A percentile compares a stretch with the other conserved stretches of the same genome.
Evolutionary conservation across 1,140 invertebrate species (phyloP).

Genomic region (Apis laboriosa): DNA sequence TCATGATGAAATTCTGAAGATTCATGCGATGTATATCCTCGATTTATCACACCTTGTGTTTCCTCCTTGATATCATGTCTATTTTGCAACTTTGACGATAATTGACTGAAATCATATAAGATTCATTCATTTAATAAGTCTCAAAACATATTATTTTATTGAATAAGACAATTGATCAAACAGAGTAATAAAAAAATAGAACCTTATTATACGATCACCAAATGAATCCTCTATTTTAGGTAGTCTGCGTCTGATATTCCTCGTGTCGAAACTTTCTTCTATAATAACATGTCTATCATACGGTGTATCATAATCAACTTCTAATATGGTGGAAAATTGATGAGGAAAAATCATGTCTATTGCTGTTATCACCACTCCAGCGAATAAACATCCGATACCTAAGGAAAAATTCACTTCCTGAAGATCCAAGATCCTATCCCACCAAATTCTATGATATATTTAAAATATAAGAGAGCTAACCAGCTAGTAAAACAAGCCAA

Average conservation of each 20-base stretch:
- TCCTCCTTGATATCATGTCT: conserved; percentile 65
- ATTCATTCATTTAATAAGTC: background rate
- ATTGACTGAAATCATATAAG: conserved; percentile 67
- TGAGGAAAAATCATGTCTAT: conserved; percentile 94
- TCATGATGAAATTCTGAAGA: conserved; percentile 65
- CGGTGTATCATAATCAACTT: conserved; percentile 96
- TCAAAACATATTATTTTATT: background rate
- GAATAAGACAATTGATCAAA: background rate
- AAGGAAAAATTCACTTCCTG: conserved; percentile 30
- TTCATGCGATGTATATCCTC: conserved; percentile 73
- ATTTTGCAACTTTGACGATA: conserved; percentile 73
- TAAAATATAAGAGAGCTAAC: conserved; percentile 72
- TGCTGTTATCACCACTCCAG: conserved; percentile 89
- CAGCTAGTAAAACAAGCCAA: conserved; percentile 93
- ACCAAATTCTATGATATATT: background rate
- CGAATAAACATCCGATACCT: conserved; percentile 88
- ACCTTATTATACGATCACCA: conserved; percentile 76
- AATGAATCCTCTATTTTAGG: conserved; percentile 80
- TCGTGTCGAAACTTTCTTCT: conserved; percentile 91
- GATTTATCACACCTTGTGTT: conserved; percentile 74
- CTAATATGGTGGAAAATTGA: conserved; percentile 94
- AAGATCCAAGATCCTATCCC: background rate
- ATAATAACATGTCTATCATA: conserved; percentile 95
- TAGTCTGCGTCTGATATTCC: conserved; percentile 83
- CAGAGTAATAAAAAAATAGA: background rate